phyloP scores from a whole-genome alignment of 2,888 invertebrate species.

The Drosophila stalkeri region DNA sequence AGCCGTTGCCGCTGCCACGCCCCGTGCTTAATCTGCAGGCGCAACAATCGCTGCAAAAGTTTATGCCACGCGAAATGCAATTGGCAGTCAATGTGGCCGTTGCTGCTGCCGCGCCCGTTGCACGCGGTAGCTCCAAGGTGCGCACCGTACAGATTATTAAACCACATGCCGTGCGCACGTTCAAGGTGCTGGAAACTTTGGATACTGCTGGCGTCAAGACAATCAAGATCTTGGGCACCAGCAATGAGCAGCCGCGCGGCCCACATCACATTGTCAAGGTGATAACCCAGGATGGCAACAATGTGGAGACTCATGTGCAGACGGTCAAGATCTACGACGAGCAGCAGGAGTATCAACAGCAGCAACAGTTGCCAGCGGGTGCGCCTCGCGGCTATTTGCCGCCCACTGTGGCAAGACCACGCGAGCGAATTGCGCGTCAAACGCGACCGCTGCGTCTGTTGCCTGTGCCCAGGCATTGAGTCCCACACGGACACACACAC shows the following conservation, averaged over 20 bases:
- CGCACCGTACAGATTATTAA: conserved; percentile 83
- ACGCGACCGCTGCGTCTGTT: conserved; percentile 48
- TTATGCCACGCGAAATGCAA: conserved; percentile 78
- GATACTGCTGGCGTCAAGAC: conserved; percentile 80
- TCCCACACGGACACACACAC: too few species aligned
- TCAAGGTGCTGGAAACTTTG: conserved; percentile 78
- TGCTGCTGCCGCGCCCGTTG: conserved; percentile 44
- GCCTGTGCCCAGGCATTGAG: conserved; percentile 48
- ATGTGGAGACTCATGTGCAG: conserved; percentile 68
- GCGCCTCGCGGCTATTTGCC: conserved; percentile 53
- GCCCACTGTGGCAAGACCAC: conserved; percentile 57
- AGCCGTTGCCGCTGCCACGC: conserved; percentile 10
- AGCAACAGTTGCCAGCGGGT: conserved; percentile 3
- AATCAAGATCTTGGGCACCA: conserved; percentile 80
- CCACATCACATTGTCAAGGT: conserved; percentile 78
- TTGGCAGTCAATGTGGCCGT: conserved; percentile 70
- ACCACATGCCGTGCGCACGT: conserved; percentile 67
- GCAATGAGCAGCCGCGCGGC: conserved; percentile 75
- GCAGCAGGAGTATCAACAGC: conserved; percentile 42
- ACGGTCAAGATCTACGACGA: conserved; percentile 82
- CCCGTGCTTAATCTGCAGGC: conserved; percentile 53
- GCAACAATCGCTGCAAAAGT: conserved; percentile 66
- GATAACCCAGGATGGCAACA: conserved; percentile 66
- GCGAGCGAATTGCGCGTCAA: conserved; percentile 52
- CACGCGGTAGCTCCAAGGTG: conserved; percentile 66